A percentile compares a stretch with the other conserved stretches of the same genome.
phyloP scores from a whole-genome alignment of 2,888 invertebrate species.

The Coelinius sp. region DNA sequence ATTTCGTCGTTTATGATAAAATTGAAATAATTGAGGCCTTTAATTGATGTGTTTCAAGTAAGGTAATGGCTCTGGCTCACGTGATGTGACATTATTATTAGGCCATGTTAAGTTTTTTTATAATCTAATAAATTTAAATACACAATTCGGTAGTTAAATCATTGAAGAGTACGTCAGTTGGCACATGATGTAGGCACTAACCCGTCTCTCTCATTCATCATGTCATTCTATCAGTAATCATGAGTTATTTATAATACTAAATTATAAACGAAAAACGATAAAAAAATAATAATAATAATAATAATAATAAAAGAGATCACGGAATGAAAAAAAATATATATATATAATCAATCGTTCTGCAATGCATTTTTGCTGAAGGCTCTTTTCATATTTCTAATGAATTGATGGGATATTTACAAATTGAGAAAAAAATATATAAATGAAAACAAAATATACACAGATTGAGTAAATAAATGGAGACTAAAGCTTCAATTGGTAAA shows the following conservation, averaged over 20 bases:
- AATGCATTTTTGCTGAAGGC: neutral
- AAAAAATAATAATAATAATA: neutral
- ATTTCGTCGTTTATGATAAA: constrained; percentile 3
- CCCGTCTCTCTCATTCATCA: neutral
- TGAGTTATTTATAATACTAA: neutral
- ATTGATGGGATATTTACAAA: constrained; percentile 9
- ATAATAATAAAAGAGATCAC: constrained; percentile 5
- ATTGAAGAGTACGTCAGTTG: neutral
- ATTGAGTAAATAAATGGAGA: neutral
- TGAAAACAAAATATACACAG: constrained; percentile 2
- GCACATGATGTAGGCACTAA: neutral
- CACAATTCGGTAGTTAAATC: neutral
- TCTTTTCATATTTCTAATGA: constrained; percentile 13
- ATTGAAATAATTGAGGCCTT: constrained; percentile 7
- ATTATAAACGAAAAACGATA: neutral
- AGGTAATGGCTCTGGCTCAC: neutral
- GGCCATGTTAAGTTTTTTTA: neutral
- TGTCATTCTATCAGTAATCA: neutral
- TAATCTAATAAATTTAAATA: constrained; percentile 1
- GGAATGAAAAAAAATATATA: constrained; percentile 7
- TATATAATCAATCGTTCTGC: neutral
- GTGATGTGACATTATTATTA: neutral
- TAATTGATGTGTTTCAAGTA: neutral
- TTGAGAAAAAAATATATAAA: neutral
- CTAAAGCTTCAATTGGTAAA: neutral